These are phyloP conservation scores for Ptychoptera albimana DNA, from an alignment of 2,888 invertebrate genomes.

Conservation along the genomic window DNA sequence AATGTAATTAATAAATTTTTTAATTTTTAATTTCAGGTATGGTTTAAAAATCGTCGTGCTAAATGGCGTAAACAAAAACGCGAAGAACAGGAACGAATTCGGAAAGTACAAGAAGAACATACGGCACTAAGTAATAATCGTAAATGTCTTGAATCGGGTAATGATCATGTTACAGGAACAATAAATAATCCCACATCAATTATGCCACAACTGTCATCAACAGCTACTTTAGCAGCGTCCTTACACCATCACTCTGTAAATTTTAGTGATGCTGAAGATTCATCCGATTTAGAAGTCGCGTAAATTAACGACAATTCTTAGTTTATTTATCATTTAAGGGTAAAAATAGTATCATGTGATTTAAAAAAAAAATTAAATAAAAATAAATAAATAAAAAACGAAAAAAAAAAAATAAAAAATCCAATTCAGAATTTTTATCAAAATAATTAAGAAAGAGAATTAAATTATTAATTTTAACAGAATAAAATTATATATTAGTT, in stretches of 20 bases:
- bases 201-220: neutral
- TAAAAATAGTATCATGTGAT: too few relatives aligned
- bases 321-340: neutral
- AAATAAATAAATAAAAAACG: neutral
- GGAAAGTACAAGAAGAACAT: slow-evolving; percentile 70
- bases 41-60: slow-evolving; percentile 92
- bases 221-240: slow-evolving; percentile 9
- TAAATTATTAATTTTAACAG: neutral
- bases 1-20: slow-evolving; percentile 7
- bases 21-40: slow-evolving; percentile 51
- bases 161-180: neutral
- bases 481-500: too few relatives aligned
- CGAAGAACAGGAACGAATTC: slow-evolving; percentile 66
- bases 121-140: slow-evolving; percentile 17
- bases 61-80: slow-evolving; percentile 94
- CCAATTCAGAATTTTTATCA: neutral
- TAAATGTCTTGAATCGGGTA: slow-evolving; percentile 1
- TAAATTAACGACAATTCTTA: slow-evolving; percentile 25
- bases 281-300: slow-evolving; percentile 69
- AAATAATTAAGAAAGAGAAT: neutral
- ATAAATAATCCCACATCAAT: neutral
- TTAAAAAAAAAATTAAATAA: neutral
- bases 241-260: slow-evolving; percentile 1
- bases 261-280: slow-evolving; percentile 51
- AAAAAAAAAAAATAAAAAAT: neutral